Evolutionary conservation across 1,140 invertebrate species (phyloP).

Genomic region (Bactericera cockerelli): DNA sequence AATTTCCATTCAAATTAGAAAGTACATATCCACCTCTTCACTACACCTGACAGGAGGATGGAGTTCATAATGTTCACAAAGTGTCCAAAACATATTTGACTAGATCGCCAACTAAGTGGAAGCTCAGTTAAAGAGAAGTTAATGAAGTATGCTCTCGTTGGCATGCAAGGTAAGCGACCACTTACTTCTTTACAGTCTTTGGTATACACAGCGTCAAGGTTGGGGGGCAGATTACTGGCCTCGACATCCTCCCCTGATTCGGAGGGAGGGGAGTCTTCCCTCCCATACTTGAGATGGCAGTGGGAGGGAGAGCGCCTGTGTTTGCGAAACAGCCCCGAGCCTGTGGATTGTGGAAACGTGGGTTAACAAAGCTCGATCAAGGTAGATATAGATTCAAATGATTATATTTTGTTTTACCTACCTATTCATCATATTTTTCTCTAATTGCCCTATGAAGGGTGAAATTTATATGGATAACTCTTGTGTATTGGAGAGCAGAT

Average conservation of each 20-base stretch:
- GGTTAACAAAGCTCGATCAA: constrained; percentile 13
- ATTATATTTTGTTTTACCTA: not conserved
- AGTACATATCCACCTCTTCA: too few species aligned
- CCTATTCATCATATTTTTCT: not conserved
- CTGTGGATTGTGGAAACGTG: constrained; percentile 20
- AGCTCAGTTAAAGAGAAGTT: too few species aligned
- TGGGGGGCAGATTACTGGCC: constrained; percentile 11
- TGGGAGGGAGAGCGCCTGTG: constrained; percentile 61
- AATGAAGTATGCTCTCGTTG: too few species aligned
- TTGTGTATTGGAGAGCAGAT: too few species aligned
- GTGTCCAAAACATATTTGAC: too few species aligned
- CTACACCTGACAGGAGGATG: too few species aligned
- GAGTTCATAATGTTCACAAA: too few species aligned
- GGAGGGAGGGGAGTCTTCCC: constrained; percentile 43
- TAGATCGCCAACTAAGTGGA: too few species aligned
- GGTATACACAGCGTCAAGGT: not conserved
- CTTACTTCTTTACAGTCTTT: constrained; percentile 16
- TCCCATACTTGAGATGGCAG: constrained; percentile 55
- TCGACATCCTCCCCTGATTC: constrained; percentile 38
- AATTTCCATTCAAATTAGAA: too few species aligned
- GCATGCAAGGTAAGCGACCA: too few species aligned
- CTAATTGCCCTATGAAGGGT: not conserved
- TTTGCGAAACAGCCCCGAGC: constrained; percentile 37
- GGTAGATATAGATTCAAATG: not conserved
- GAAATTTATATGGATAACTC: too few species aligned